Evolutionary conservation across 2,113 vertebrate species (phyloP).

Genomic region (Thalassoma bifasciatum): DNA sequence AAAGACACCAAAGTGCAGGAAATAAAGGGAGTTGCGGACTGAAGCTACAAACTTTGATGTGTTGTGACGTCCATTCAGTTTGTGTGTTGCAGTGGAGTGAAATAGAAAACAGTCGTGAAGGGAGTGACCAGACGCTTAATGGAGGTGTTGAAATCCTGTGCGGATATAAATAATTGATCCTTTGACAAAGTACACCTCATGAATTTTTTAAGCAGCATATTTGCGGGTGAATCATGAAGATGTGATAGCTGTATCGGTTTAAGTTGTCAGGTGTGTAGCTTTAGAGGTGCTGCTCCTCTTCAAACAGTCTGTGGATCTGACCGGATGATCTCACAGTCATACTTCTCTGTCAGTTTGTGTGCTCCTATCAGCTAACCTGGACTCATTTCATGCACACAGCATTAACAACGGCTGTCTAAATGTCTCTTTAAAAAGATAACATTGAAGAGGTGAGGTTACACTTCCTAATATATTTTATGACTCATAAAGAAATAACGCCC

Average conservation of each 20-base stretch:
- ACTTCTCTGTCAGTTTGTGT: slow-evolving; percentile 15
- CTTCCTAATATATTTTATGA: slow-evolving; percentile 6
- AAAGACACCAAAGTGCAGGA: slow-evolving; percentile 51
- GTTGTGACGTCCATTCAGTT: slow-evolving; percentile 42
- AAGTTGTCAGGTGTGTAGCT: slow-evolving; percentile 43
- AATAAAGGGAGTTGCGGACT: slow-evolving; percentile 35
- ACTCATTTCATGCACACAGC: not conserved
- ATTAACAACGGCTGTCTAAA: not conserved
- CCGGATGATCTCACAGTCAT: slow-evolving; percentile 6
- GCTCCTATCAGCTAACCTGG: not conserved
- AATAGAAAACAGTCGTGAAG: slow-evolving; percentile 51
- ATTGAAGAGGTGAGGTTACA: slow-evolving; percentile 32
- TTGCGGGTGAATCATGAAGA: slow-evolving; percentile 63
- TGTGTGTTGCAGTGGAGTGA: slow-evolving; percentile 10
- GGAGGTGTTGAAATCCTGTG: slow-evolving; percentile 72
- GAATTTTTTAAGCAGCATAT: slow-evolving; percentile 74
- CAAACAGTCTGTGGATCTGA: slow-evolving; percentile 11
- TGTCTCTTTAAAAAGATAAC: slow-evolving; percentile 15
- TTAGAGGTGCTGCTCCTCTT: slow-evolving; percentile 12
- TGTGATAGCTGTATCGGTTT: slow-evolving; percentile 50
- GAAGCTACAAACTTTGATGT: slow-evolving; percentile 63
- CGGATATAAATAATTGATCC: slow-evolving; percentile 73
- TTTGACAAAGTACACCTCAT: slow-evolving; percentile 77
- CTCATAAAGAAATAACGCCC: slow-evolving; percentile 33
- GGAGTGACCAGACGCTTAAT: slow-evolving; percentile 71